These are phyloP conservation scores for Cremastinae sp. DNA, from an alignment of 2,888 invertebrate genomes.

Conservation along the genomic window DNA sequence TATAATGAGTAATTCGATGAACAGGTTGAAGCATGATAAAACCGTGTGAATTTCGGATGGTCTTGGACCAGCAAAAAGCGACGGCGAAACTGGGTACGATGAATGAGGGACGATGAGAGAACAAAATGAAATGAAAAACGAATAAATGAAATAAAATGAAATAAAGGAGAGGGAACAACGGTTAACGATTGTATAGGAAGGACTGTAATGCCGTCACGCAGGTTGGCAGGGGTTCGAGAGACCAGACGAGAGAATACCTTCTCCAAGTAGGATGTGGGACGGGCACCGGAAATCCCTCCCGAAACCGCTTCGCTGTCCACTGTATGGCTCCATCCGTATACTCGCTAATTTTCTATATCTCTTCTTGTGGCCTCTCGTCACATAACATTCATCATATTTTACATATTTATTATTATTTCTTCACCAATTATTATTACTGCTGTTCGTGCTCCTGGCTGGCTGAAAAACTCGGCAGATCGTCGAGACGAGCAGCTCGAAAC, in stretches of 20 bases:
- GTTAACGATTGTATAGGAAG: conserved; percentile 60
- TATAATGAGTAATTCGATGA: conserved; percentile 2
- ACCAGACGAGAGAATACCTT: conserved; percentile 54
- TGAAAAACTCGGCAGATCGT: background rate
- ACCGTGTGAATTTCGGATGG: conserved; percentile 39
- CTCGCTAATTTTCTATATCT: conserved; percentile 19
- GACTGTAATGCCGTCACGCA: conserved; percentile 69
- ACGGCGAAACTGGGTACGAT: conserved; percentile 10
- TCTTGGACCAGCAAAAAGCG: conserved; percentile 6
- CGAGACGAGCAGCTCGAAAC: too few species aligned
- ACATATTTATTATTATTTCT: conserved; percentile 14
- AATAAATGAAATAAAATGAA: conserved; percentile 30
- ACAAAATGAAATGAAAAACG: conserved; percentile 27
- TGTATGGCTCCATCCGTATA: background rate
- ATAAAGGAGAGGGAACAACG: conserved; percentile 56
- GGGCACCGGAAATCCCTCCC: conserved; percentile 75
- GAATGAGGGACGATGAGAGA: conserved; percentile 26
- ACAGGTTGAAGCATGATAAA: background rate
- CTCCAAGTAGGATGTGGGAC: conserved; percentile 74
- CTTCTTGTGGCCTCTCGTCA: background rate
- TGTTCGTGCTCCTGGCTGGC: background rate
- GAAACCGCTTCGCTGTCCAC: conserved; percentile 61
- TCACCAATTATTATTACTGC: background rate
- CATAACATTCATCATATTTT: conserved; percentile 6
- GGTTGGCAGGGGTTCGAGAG: conserved; percentile 71